These are phyloP conservation scores for Pocota personata DNA, from an alignment of 2,888 invertebrate genomes.

Conservation along the genomic window DNA sequence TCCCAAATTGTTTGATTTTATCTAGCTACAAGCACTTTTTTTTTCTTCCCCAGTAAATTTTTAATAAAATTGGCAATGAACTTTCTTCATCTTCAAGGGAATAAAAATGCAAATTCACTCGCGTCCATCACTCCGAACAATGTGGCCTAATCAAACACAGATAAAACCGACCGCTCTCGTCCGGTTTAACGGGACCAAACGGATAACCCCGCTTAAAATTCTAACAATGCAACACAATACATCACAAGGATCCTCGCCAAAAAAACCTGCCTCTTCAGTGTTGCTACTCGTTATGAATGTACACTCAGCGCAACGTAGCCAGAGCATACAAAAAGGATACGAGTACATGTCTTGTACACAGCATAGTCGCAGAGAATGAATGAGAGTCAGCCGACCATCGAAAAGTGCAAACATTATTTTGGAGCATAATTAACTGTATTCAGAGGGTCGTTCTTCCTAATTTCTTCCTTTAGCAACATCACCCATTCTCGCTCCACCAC, in stretches of 20 bases:
- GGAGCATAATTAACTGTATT: constrained; percentile 73
- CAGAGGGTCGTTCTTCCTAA: constrained; percentile 56
- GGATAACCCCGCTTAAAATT: constrained; percentile 44
- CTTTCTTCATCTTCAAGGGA: constrained; percentile 10
- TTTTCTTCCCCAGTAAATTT: not conserved
- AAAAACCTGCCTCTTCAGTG: not conserved
- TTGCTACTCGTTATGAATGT: not conserved
- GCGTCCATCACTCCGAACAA: constrained; percentile 54
- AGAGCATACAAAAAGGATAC: constrained; percentile 11
- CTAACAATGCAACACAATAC: constrained; percentile 62
- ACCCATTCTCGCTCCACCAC: not conserved
- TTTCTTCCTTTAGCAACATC: constrained; percentile 54
- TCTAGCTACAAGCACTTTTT: not conserved
- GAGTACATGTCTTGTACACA: not conserved
- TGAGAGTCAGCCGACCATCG: constrained; percentile 63
- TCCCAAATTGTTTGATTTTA: not conserved
- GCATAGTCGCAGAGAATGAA: constrained; percentile 39
- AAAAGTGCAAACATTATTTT: constrained; percentile 73
- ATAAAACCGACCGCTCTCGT: constrained; percentile 29
- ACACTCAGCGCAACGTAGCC: constrained; percentile 1
- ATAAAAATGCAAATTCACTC: constrained; percentile 60
- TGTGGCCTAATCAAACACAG: constrained; percentile 69
- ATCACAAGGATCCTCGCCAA: constrained; percentile 31
- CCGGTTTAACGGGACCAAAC: not conserved
- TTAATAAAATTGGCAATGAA: constrained; percentile 37